Evolutionary conservation across 1,140 invertebrate species (phyloP).

Genomic region (Heliothis subflexa): DNA sequence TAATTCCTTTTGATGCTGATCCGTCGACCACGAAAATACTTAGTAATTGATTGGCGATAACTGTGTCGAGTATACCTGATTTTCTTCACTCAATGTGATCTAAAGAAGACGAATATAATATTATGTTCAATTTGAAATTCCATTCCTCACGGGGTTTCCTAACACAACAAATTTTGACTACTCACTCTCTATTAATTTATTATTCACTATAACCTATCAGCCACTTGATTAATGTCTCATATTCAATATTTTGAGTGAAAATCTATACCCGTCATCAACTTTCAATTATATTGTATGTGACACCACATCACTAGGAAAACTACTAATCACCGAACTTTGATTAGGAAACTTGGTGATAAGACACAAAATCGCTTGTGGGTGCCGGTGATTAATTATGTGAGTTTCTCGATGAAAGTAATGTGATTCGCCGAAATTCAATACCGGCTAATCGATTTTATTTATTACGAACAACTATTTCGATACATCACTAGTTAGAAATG

Average conservation of each 20-base stretch:
- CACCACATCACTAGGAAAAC: conserved; percentile 22
- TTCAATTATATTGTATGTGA: conserved; percentile 21
- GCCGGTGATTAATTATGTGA: conserved; percentile 45
- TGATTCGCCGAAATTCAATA: conserved; percentile 32
- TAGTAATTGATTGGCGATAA: too few species aligned
- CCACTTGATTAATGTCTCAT: background rate
- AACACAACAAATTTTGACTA: too few species aligned
- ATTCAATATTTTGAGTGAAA: background rate
- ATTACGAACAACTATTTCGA: conserved; percentile 27
- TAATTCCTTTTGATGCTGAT: too few species aligned
- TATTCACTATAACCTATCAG: background rate
- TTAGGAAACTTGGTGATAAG: conserved; percentile 52
- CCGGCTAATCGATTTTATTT: conserved; percentile 26
- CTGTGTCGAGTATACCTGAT: too few species aligned
- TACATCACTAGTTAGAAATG: conserved; percentile 1
- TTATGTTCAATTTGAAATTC: too few species aligned
- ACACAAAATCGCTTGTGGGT: conserved; percentile 13
- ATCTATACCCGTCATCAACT: background rate
- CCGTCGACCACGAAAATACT: too few species aligned
- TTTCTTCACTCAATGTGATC: too few species aligned
- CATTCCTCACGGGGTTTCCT: too few species aligned
- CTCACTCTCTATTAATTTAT: background rate
- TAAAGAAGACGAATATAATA: too few species aligned
- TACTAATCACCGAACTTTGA: conserved; percentile 53
- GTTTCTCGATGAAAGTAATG: conserved; percentile 6